Base-by-base conservation (phyloP, 2,113 vertebrate genomes). In the Megalops atlanticus region DNA sequence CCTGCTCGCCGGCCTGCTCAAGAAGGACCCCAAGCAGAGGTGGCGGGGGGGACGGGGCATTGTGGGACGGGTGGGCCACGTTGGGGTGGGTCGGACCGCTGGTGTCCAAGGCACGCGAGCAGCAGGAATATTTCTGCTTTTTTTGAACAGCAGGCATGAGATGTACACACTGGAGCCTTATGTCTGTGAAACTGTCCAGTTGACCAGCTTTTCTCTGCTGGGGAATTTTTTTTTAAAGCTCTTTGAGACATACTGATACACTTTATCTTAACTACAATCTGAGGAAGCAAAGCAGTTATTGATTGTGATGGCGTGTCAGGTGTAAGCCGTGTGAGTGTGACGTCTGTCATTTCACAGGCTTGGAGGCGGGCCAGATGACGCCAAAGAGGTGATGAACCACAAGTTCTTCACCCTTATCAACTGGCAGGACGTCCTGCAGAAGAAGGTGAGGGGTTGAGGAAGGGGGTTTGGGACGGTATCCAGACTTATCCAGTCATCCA, bases 1-100 rank as follows among this genome's bases (percentile, higher is more conserved):
- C 71, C 86, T 99, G 83, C 92, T 99, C n/a, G 96, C 95, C 0
- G 97, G 97, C 4, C 92, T 99, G 82, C 95, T 99, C 1, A 97
- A 97, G 85, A 99, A 98, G 86, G 97, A 99, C 84, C 97, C 97
- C 54, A 98, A 99, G 83, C 96, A 96, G 88, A 95, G 97, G 97
- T 92, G 64, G 33, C 12, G 21, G 40, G 64, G 33, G 21, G 21
- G 40, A 72, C 7, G n/a, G 31, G 11, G 10, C 3, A 69, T n/a
- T 27, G 18, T 27, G 2, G 10, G 18, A 18, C n/a, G 27, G 64
- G n/a, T 10, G n/a, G 27, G 2, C 18, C 10, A 27, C 1, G 11
- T 11, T 24, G 15, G 14, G n/a, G n/a, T 24, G 7, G 58, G 5
- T 11, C 2, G 21, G 10, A 27, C 27, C 21, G 15, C 45, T 47